phyloP scores from a whole-genome alignment of 2,888 invertebrate species.

The Rhaphigaster nebulosa region DNA sequence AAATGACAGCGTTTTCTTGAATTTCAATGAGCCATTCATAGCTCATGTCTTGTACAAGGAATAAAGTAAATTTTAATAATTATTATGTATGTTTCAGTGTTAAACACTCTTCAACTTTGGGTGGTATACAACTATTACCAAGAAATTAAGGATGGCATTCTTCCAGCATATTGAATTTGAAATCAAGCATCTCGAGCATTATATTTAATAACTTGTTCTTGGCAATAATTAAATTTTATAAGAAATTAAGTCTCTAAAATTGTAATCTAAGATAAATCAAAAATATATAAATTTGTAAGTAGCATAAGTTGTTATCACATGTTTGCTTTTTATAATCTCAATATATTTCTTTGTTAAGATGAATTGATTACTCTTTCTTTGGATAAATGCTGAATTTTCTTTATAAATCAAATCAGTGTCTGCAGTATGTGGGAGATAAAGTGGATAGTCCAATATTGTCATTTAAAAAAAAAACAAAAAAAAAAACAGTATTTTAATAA shows the following conservation, averaged over 20 bases:
- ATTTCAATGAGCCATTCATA: neutral
- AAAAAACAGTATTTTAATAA: too few relatives aligned
- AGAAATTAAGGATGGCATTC: neutral
- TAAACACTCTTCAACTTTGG: slow-evolving; percentile 26
- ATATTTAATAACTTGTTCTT: slow-evolving; percentile 9
- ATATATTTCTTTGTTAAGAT: neutral
- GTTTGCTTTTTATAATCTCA: neutral
- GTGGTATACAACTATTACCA: slow-evolving; percentile 11
- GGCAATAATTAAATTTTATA: slow-evolving; percentile 30
- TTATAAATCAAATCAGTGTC: too few relatives aligned
- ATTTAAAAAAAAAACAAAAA: too few relatives aligned
- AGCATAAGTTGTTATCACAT: neutral
- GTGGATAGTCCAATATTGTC: too few relatives aligned
- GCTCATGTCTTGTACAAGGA: neutral
- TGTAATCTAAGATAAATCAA: neutral
- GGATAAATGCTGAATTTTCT: neutral
- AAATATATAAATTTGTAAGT: neutral
- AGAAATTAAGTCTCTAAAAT: neutral
- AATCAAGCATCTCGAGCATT: neutral
- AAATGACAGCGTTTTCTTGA: too few relatives aligned
- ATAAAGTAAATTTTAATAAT: neutral
- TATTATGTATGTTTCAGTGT: slow-evolving; percentile 16
- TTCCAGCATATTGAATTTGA: neutral
- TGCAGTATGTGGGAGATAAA: too few relatives aligned
- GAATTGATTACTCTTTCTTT: neutral